A percentile compares a stretch with the other conserved stretches of the same genome.
These are phyloP conservation scores for Embidobia sp. DNA, from an alignment of 2,888 invertebrate species.

Conservation along the genomic window DNA sequence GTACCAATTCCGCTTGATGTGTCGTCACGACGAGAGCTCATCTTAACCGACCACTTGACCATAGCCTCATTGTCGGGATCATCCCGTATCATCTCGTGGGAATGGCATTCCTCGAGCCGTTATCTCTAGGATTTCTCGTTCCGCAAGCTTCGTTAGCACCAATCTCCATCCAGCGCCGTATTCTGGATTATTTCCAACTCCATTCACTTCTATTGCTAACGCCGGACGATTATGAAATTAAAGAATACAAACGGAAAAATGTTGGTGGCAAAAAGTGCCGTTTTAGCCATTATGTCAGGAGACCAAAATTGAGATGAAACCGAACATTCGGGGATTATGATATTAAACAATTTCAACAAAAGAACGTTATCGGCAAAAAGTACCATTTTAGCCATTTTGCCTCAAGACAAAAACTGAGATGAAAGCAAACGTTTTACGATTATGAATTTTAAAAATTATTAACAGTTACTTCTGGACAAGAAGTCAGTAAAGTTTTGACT, in stretches of 20 bases:
- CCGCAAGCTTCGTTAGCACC: constrained; percentile 49
- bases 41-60: constrained; percentile 44
- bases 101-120: constrained; percentile 74
- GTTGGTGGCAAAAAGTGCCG: too few relatives aligned
- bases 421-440: too few relatives aligned
- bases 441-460: too few relatives aligned
- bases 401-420: too few relatives aligned
- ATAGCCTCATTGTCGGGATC: constrained; percentile 21
- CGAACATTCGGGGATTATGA: too few relatives aligned
- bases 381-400: too few relatives aligned
- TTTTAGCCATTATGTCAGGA: too few relatives aligned
- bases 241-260: background rate
- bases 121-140: constrained; percentile 69
- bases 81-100: constrained; percentile 71
- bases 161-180: constrained; percentile 45
- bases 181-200: constrained; percentile 34
- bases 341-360: background rate
- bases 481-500: too few relatives aligned
- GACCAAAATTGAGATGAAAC: too few relatives aligned
- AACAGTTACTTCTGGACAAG: too few relatives aligned
- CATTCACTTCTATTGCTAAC: constrained; percentile 32
- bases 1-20: constrained; percentile 40
- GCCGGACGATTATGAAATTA: constrained; percentile 25
- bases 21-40: constrained; percentile 39
- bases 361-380: too few relatives aligned